Evolutionary conservation across 2,797 vertebrate species (phyloP).

Genomic region (Phataginus tricuspis): DNA sequence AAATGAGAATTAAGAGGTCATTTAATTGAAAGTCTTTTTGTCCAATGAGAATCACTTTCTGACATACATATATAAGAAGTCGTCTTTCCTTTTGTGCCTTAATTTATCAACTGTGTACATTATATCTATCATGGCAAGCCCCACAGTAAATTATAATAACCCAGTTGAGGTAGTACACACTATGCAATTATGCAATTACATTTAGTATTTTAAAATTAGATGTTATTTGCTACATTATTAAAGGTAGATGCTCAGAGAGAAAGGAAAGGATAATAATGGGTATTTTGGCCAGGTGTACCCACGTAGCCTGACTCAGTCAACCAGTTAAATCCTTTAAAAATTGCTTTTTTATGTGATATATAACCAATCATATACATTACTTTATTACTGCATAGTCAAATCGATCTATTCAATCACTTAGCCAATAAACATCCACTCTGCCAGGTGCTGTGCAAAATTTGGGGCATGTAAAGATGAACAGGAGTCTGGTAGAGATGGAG

Average conservation of each 20-base stretch:
- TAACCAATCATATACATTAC: neutral
- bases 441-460: neutral
- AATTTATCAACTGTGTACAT: slow-evolving; percentile 20
- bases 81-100: neutral
- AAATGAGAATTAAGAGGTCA: neutral
- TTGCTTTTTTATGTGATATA: neutral
- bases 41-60: neutral
- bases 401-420: neutral
- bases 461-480: neutral
- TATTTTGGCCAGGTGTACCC: slow-evolving; percentile 12
- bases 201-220: slow-evolving; percentile 55
- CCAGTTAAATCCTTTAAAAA: slow-evolving; percentile 26
- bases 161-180: neutral
- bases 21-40: slow-evolving; percentile 11
- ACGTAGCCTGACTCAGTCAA: neutral
- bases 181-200: slow-evolving; percentile 36
- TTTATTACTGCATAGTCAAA: neutral
- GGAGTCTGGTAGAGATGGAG: neutral
- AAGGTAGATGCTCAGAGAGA: slow-evolving; percentile 23
- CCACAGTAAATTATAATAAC: slow-evolving; percentile 57
- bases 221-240: slow-evolving; percentile 44
- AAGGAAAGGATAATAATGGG: neutral
- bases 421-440: neutral
- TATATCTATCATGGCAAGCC: neutral
- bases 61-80: neutral